Percentiles rank a stretch among this genome's conserved stretches.
These are phyloP conservation scores for Ophraella communa DNA, from an alignment of 2,888 invertebrate species.

Conservation along the genomic window DNA sequence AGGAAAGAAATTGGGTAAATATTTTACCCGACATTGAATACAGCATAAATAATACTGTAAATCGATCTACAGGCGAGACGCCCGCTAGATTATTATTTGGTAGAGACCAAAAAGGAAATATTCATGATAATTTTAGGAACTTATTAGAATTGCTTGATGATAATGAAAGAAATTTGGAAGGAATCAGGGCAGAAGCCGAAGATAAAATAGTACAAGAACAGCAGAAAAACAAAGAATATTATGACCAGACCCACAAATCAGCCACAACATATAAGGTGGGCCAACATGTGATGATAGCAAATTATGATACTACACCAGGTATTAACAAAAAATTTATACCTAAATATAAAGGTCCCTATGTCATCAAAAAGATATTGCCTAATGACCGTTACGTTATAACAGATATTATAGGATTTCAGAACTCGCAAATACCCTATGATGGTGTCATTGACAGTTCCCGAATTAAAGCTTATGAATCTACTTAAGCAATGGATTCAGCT, in stretches of 20 bases:
- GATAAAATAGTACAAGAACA: slow-evolving; percentile 7
- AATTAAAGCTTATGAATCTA: too few species aligned
- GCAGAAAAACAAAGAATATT: slow-evolving; percentile 22
- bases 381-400: slow-evolving; percentile 11
- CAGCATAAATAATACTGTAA: slow-evolving; percentile 43
- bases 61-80: slow-evolving; percentile 42
- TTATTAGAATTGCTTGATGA: not conserved
- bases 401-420: slow-evolving; percentile 15
- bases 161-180: not conserved
- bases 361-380: not conserved
- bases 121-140: slow-evolving; percentile 12
- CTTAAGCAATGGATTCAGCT: too few species aligned
- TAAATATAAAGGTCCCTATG: slow-evolving; percentile 44
- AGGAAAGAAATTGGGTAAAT: slow-evolving; percentile 31
- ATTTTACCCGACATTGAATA: slow-evolving; percentile 33
- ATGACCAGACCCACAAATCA: slow-evolving; percentile 41
- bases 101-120: slow-evolving; percentile 7
- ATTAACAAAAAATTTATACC: slow-evolving; percentile 40
- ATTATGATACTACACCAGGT: slow-evolving; percentile 40
- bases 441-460: slow-evolving; percentile 1
- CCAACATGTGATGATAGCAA: slow-evolving; percentile 44
- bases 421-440: slow-evolving; percentile 8
- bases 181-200: slow-evolving; percentile 1
- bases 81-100: slow-evolving; percentile 47
- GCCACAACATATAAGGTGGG: slow-evolving; percentile 34